Percentiles rank a stretch among this genome's conserved stretches.
Conservation (phyloP, 2,888 invertebrate species). For the Drosophila prolongata region DNA sequence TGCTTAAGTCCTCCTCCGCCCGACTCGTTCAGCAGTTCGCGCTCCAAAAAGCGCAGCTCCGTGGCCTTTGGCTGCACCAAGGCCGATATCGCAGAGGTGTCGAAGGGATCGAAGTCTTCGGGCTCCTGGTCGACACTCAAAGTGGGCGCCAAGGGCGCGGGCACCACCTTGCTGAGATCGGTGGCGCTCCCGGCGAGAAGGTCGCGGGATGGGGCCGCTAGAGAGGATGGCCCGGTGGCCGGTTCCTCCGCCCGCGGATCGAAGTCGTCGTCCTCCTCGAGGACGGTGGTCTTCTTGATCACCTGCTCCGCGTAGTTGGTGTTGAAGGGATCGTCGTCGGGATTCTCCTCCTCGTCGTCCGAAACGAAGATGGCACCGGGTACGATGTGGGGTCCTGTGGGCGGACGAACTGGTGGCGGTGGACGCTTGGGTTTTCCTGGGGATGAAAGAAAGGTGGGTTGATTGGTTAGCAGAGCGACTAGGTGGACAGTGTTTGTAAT, state of each 20-base stretch:
- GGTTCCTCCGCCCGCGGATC: conserved; percentile 88
- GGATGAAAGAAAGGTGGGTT: background rate
- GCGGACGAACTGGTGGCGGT: conserved; percentile 83
- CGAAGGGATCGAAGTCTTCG: conserved; percentile 92
- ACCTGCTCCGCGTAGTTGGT: conserved; percentile 93
- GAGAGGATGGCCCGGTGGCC: conserved; percentile 28
- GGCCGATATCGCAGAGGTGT: conserved; percentile 91
- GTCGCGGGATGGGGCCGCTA: conserved; percentile 85
- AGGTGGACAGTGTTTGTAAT: no score
- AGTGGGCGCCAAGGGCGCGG: conserved; percentile 88
- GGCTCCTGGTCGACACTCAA: conserved; percentile 83
- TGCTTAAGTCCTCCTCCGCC: conserved; percentile 84
- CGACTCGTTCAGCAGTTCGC: conserved; percentile 88
- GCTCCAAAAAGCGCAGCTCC: conserved; percentile 91
- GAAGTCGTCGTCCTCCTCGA: conserved; percentile 85
- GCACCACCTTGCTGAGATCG: conserved; percentile 89
- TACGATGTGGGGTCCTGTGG: conserved; percentile 79
- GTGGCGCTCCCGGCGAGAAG: conserved; percentile 91
- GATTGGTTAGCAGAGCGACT: no score
- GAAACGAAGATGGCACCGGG: conserved; percentile 79
- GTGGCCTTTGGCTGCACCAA: conserved; percentile 91
- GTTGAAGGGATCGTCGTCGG: conserved; percentile 91
- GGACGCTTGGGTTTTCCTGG: conserved; percentile 83
- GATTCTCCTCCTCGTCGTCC: conserved; percentile 85
- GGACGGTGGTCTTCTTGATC: conserved; percentile 85